Conservation (phyloP, 1,140 invertebrate species). For the Panulirus ornatus region DNA sequence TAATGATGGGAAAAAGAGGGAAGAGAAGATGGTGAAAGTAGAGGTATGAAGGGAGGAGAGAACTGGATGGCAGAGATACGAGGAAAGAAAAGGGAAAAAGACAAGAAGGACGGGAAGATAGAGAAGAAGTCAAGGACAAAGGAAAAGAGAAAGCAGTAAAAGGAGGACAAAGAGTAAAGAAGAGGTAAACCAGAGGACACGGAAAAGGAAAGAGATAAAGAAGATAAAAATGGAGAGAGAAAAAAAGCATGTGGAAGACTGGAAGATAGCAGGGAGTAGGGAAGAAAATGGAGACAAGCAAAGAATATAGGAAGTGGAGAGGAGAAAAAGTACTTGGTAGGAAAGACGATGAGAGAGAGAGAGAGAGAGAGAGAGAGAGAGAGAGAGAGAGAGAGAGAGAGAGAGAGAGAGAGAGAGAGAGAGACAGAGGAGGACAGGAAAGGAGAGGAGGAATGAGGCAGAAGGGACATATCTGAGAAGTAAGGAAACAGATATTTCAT, state of each 20-base stretch:
- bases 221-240: no score
- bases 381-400: background rate
- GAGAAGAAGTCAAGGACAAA: background rate
- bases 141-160: no score
- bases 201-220: no score
- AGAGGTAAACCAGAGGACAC: no score
- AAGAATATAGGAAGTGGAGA: no score
- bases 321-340: no score
- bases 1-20: background rate
- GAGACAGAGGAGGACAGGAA: background rate
- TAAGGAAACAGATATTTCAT: background rate
- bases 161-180: no score
- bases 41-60: background rate
- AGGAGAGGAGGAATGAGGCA: background rate
- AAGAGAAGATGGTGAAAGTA: background rate
- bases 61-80: no score
- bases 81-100: constrained; percentile 2
- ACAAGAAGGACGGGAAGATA: no score
- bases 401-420: background rate
- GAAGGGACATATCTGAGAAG: background rate
- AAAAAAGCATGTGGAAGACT: background rate
- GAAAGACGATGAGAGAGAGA: background rate
- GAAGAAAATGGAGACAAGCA: background rate
- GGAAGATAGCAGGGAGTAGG: background rate
- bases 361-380: constrained; percentile 3